phyloP scores from a whole-genome alignment of 2,888 invertebrate genomes.

The Cosmorhoe ocellata region DNA sequence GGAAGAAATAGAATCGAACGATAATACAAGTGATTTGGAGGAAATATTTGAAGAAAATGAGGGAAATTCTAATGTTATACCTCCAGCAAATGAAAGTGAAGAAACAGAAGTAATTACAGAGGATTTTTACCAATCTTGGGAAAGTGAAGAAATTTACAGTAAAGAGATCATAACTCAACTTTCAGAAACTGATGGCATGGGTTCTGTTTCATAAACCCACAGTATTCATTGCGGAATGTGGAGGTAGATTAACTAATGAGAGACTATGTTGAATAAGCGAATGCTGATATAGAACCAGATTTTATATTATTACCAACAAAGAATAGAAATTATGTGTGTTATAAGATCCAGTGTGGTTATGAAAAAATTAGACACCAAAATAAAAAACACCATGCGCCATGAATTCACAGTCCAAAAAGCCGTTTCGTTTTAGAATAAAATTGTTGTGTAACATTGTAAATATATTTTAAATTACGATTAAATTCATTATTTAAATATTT shows the following conservation, averaged over 20 bases:
- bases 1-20: background rate
- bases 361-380: no score
- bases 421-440: no score
- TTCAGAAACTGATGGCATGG: background rate
- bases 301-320: no score
- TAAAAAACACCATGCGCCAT: no score
- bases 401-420: no score
- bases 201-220: background rate
- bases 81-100: background rate
- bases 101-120: background rate
- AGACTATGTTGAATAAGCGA: background rate
- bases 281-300: background rate
- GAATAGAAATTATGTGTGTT: no score
- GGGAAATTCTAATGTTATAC: background rate
- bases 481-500: no score
- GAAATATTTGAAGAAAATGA: constrained; percentile 1
- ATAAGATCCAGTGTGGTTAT: no score
- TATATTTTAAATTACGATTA: no score
- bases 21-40: constrained; percentile 7
- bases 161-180: constrained; percentile 1
- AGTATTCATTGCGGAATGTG: background rate
- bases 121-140: constrained; percentile 1
- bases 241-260: background rate
- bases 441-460: no score
- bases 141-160: constrained; percentile 8